Base-by-base conservation (phyloP, 2,888 invertebrate genomes). In the Tipula confusa region DNA sequence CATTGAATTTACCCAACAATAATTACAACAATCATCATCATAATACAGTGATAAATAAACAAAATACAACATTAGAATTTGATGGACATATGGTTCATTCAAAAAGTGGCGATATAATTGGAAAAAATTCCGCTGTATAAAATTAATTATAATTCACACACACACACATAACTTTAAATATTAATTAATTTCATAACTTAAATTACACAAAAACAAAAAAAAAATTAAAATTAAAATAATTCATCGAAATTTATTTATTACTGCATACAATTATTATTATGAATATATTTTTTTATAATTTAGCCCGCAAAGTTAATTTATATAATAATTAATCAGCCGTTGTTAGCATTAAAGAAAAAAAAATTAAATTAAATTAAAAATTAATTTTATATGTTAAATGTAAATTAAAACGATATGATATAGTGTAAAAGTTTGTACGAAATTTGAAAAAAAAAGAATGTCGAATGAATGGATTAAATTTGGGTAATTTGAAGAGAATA, bases 81-180 rank as follows among this genome's bases (percentile, higher is more conserved):
- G 96, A 96, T 87, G 95, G 95, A 3, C 93, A 93, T 87, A 93
- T 94, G 86, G 95, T 95, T 38, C 94, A 95, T 87, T 94, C 96
- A 79, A 95, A 95, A 87, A 94, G 96, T 84, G 95, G 95, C 84
- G 95, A 94, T 86, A 93, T 96, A 86, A 95, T 96, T 87, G 96
- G 96, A 86, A 96, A 96, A 91, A 96, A 96, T 89, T 96, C 96
- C n/a, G 95, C 96, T 83, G 96, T 97, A 84, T 90, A 88, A 89
- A 83, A 64, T 64, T 24, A 6, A 33, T 33, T 33, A 33, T 79
- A 24, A 24, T 11, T n/a, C n/a, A n/a, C n/a, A n/a, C n/a, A n/a
- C 79, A 29, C 29, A 79, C 13, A 80, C 24, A 24, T n/a, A 80
- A 29, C 1, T 7, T 3, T 43, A n/a, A 43, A 64, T 24, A 24